These are phyloP conservation scores for Diplogasteroides magnus DNA, from an alignment of 1,140 invertebrate species.

Conservation along the genomic window DNA sequence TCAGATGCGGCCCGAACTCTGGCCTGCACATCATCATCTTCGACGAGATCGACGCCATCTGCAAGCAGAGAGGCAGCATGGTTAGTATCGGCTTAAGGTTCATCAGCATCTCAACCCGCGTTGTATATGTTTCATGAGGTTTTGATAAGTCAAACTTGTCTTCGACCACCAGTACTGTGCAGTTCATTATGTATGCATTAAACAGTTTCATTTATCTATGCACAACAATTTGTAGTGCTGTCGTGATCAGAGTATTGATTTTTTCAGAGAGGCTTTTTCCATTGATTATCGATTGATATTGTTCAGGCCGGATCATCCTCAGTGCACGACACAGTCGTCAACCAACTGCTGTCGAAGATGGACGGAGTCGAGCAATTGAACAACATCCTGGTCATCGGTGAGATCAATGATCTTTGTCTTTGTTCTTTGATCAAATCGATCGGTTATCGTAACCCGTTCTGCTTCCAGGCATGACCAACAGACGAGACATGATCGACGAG, in stretches of 20 bases:
- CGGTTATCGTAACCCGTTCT: neutral
- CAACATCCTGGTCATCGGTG: constrained; percentile 92
- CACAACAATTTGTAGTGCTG: too few relatives aligned
- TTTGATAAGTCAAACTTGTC: too few relatives aligned
- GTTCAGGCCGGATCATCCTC: constrained; percentile 63
- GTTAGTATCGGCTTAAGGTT: constrained; percentile 58
- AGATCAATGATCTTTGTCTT: neutral
- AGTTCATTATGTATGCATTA: too few relatives aligned
- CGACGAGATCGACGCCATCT: constrained; percentile 99
- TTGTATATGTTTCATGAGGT: too few relatives aligned
- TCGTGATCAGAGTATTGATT: neutral
- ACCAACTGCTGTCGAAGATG: constrained; percentile 95
- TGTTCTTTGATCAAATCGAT: neutral
- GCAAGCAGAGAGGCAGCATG: constrained; percentile 92
- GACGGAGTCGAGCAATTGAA: constrained; percentile 98
- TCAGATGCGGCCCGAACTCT: constrained; percentile 75
- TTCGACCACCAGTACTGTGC: too few relatives aligned
- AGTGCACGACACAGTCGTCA: constrained; percentile 99
- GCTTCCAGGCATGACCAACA: constrained; percentile 66
- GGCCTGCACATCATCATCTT: constrained; percentile 99
- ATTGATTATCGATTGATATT: too few relatives aligned
- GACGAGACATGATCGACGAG: constrained; percentile 98
- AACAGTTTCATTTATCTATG: neutral
- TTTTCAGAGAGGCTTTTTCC: too few relatives aligned
- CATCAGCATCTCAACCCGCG: too few relatives aligned